These are phyloP conservation scores for Heliconius cydno DNA, from an alignment of 2,888 invertebrate species.

Conservation along the genomic window DNA sequence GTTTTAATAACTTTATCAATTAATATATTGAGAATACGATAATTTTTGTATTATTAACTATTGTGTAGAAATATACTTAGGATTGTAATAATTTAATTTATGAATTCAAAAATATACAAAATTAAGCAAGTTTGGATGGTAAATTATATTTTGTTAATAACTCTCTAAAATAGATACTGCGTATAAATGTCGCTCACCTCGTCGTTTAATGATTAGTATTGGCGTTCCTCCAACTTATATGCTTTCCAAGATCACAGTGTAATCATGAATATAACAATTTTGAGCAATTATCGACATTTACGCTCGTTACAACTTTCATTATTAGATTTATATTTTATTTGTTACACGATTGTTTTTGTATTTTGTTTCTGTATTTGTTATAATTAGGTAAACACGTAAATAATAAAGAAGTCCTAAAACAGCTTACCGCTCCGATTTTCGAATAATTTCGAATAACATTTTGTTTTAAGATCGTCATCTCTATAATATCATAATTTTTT, in stretches of 20 bases:
- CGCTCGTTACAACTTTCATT: background rate
- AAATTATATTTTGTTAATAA: conserved; percentile 58
- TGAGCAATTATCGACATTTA: conserved; percentile 26
- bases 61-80: background rate
- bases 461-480: too few relatives aligned
- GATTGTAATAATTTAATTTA: background rate
- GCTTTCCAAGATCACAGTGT: conserved; percentile 42
- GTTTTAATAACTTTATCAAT: background rate
- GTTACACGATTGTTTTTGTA: background rate
- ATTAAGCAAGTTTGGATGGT: conserved; percentile 23
- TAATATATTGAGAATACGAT: background rate
- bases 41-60: background rate
- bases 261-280: conserved; percentile 35
- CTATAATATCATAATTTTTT: too few relatives aligned
- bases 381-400: background rate
- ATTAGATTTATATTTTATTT: background rate
- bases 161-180: conserved; percentile 72
- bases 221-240: conserved; percentile 67
- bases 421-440: too few relatives aligned
- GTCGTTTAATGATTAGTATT: conserved; percentile 66
- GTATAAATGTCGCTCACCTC: conserved; percentile 76
- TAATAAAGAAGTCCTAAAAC: too few relatives aligned
- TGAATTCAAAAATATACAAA: background rate
- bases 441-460: too few relatives aligned
- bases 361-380: background rate